A percentile compares a stretch with the other conserved stretches of the same genome.
Evolutionary conservation across 2,797 vertebrate species (phyloP).

Genomic region (Tenualosa thibaudeaui): DNA sequence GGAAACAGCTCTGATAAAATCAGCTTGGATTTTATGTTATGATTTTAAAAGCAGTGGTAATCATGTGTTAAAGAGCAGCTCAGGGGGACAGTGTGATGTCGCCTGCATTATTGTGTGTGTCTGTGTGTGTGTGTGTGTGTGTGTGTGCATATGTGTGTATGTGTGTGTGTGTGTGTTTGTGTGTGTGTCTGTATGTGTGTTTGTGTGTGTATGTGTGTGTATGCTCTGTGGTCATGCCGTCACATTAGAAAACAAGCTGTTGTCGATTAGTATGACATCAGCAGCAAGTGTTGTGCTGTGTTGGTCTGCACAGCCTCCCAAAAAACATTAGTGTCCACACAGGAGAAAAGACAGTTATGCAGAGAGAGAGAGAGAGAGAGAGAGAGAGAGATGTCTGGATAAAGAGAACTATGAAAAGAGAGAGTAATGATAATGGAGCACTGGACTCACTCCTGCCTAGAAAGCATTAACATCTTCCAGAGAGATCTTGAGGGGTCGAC

Average conservation of each 20-base stretch:
- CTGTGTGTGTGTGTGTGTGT: neutral
- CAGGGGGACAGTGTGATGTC: neutral
- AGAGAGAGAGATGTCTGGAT: neutral
- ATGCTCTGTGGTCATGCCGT: neutral
- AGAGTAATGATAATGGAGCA: neutral
- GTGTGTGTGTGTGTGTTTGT: neutral
- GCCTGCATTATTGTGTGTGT: neutral
- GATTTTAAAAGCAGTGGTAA: slow-evolving; percentile 35
- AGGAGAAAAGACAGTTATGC: neutral
- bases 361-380: neutral
- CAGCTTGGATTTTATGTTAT: slow-evolving; percentile 37
- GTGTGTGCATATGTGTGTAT: neutral
- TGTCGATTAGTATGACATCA: neutral
- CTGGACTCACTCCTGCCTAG: neutral
- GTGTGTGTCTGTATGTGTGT: neutral
- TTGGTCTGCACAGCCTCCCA: neutral
- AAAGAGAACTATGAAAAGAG: neutral
- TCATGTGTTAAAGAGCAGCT: neutral
- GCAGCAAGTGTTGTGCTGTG: neutral
- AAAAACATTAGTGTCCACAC: neutral
- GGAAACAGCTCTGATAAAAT: slow-evolving; percentile 35
- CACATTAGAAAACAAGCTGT: slow-evolving; percentile 18
- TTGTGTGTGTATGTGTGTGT: neutral
- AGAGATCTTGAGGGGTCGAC: neutral
- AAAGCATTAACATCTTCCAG: neutral